Percentiles rank a stretch among this genome's conserved stretches.
phyloP scores from a whole-genome alignment of 2,113 vertebrate species.

The Pagrus major region DNA sequence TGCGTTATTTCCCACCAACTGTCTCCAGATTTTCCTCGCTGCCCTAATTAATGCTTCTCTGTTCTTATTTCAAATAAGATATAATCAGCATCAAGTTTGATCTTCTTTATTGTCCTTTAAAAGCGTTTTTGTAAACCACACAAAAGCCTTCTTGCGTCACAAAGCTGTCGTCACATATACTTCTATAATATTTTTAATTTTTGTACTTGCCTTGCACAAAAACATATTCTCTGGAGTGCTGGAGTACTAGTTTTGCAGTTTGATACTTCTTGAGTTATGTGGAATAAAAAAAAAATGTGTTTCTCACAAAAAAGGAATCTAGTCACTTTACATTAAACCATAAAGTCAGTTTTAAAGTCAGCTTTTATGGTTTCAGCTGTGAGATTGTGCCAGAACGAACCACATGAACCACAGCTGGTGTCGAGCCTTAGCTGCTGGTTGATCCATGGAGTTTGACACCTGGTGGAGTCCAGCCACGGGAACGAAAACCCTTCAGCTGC shows the following conservation, averaged over 20 bases:
- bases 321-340: background rate
- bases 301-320: background rate
- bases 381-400: conserved; percentile 27
- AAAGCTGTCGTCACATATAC: background rate
- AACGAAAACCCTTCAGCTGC: conserved; percentile 71
- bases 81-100: conserved; percentile 6
- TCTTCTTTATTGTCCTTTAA: background rate
- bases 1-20: background rate
- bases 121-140: conserved; percentile 8
- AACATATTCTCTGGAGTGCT: background rate
- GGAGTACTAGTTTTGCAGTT: conserved; percentile 6
- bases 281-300: background rate
- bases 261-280: background rate
- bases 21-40: background rate
- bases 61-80: conserved; percentile 5
- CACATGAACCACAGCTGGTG: conserved; percentile 60
- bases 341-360: conserved; percentile 38
- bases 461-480: conserved; percentile 53
- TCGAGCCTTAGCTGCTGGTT: conserved; percentile 23
- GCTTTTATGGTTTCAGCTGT: conserved; percentile 68
- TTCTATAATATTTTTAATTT: conserved; percentile 4
- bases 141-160: background rate
- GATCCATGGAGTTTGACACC: conserved; percentile 55
- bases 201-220: background rate
- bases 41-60: conserved; percentile 8